phyloP scores from a whole-genome alignment of 2,113 vertebrate species.

The Aspidoscelis tigris region DNA sequence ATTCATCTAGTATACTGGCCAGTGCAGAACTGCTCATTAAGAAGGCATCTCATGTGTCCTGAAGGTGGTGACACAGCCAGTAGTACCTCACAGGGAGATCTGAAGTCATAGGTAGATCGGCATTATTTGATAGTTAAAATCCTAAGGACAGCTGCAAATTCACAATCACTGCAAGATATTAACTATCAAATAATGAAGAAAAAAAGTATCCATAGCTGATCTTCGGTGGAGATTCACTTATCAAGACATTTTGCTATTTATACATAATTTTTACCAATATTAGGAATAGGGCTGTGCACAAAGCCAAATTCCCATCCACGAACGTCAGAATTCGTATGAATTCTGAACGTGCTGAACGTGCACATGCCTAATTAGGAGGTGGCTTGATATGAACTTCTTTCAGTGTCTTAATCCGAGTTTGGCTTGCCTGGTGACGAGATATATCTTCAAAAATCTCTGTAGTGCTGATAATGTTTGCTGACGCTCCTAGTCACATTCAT shows the following conservation, averaged over 20 bases:
- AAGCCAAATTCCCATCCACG: no score
- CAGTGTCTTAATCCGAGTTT: background rate
- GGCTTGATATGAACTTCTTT: background rate
- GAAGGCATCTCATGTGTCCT: no score
- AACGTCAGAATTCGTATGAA: no score
- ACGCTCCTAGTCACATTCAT: no score
- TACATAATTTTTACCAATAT: background rate
- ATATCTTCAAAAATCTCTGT: background rate
- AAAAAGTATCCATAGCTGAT: background rate
- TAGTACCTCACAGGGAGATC: no score
- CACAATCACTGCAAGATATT: no score
- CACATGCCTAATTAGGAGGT: background rate
- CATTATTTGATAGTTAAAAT: background rate
- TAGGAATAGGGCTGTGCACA: background rate
- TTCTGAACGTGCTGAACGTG: no score
- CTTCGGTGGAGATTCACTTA: background rate
- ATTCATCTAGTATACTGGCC: no score
- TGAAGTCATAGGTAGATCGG: no score
- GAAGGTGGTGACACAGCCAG: no score
- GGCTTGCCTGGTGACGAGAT: background rate
- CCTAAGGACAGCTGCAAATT: background rate
- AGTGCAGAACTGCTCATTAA: no score
- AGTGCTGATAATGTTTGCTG: background rate
- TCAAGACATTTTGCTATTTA: background rate
- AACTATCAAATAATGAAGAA: no score